Evolutionary conservation across 2,888 invertebrate genomes (phyloP), one percentile per base, ranked within the genome.

Genomic region (Hyppa rectilinea): DNA sequence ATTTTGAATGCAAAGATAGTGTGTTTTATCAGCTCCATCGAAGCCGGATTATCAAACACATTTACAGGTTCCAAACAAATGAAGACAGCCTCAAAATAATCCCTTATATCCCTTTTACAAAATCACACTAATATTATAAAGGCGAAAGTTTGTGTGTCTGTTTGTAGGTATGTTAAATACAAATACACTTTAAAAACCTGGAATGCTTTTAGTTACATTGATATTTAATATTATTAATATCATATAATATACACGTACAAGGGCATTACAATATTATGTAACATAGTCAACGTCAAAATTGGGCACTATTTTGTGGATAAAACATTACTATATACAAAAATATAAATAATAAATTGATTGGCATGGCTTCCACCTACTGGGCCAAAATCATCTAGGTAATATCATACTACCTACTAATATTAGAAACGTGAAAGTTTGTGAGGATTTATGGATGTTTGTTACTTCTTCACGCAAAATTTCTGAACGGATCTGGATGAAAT

Each of bases 161-260:
- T n/a, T n/a, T n/a, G n/a, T n/a, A n/a, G n/a, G n/a, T n/a, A n/a
- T n/a, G n/a, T n/a, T n/a, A n/a, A n/a, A n/a, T n/a, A n/a, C n/a
- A n/a, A n/a, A n/a, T n/a, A n/a, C n/a, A n/a, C n/a, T n/a, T n/a
- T n/a, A n/a, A n/a, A n/a, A 71, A 72, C 50, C 31, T 81, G 84
- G 84, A 82, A 83, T 82, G 75, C 52, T 72, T 75, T 55, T 26
- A 47, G 31, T 70, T 63, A 77, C 62, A 61, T 61, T 64, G 80
- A 63, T 67, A 71, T 81, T 76, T 67, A 66, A 63, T 52, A 62
- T 59, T 36, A 36, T n/a, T n/a, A n/a, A n/a, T n/a, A 67, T 77
- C n/a, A 43, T 62, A n/a, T n/a, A n/a, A n/a, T 38, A 63, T 45
- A 62, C 23, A 12, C 34, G 23, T 56, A 65, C 12, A 58, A 71